Base-by-base conservation (phyloP, 2,113 vertebrate genomes). In the Scomber japonicus region DNA sequence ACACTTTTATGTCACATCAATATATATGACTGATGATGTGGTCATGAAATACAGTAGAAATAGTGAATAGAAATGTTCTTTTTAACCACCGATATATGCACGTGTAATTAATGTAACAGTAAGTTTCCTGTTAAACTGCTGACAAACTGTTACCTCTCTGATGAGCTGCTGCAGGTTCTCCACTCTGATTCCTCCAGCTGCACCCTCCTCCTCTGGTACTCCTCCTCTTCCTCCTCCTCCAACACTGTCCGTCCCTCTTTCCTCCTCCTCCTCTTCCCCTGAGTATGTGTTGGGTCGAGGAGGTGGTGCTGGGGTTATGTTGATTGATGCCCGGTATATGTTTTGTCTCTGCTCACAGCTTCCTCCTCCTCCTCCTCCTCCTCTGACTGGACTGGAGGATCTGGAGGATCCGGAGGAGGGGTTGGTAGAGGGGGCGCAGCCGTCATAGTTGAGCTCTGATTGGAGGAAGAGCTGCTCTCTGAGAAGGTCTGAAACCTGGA, bases 401-500 rank as follows among this genome's bases (percentile, higher is more conserved):
- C 96, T 94, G 1, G 96, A 95, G 50, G 97, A 96, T 19, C 96
- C 94, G 1, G 96, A 95, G 50, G 97, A 97, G 4, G 91, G 94
- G 71, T 93, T 91, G 0, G 96, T 96, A 30, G 82, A 62, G 54
- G 84, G 56, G 1, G 79, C 50, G 21, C 35, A 62, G 3, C 84
- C 94, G 24, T 93, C 94, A 16, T 96, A 93, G 49, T 94, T 93
- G 63, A 99, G 90, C 89, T 98, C 96, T 30, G 97, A 96, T 82
- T 96, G 97, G 81, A 99, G 95, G 86, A 95, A 95, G 21, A 96
- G 94, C 89, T 98, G 98, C 74, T 99, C 98, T 87, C 95, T 94
- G 83, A 99, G 96, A 60, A 99, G 95, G 82, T 98, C 97, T 0
- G 95, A 96, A 70, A 99, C 95, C 98, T 99, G 89, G 61, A 54